phyloP scores from a whole-genome alignment of 23 tunicate species.

The Phallusia fumigata region DNA sequence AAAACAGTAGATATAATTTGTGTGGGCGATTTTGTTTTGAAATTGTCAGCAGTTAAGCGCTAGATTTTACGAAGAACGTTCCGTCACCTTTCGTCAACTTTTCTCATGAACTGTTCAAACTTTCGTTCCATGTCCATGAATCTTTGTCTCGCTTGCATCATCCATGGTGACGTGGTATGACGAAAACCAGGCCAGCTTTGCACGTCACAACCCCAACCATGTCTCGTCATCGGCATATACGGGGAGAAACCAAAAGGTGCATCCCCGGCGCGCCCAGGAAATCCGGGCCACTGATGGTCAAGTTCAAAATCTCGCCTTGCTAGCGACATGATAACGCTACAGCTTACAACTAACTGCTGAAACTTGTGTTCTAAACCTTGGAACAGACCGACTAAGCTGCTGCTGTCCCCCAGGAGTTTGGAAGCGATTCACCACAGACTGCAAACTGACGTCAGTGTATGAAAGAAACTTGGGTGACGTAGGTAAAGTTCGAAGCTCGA shows the following conservation, averaged over 20 bases:
- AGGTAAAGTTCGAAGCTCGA: too few species aligned
- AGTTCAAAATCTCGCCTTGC: not conserved
- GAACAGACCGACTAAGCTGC: not conserved
- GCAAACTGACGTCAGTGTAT: too few species aligned
- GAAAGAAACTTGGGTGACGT: too few species aligned
- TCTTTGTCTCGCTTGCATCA: slow-evolving; percentile 20
- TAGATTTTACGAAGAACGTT: too few species aligned
- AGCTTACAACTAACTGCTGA: too few species aligned
- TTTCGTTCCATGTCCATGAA: slow-evolving; percentile 52
- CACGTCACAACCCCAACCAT: not conserved
- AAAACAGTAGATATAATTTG: too few species aligned
- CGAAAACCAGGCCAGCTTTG: slow-evolving; percentile 6
- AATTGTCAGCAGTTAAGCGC: too few species aligned
- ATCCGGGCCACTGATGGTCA: not conserved
- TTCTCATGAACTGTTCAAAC: slow-evolving; percentile 66
- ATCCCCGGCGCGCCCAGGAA: not conserved
- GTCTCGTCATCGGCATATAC: not conserved
- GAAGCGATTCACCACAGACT: not conserved
- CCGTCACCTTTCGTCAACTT: slow-evolving; percentile 44
- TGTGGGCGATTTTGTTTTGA: too few species aligned
- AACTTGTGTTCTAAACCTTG: too few species aligned
- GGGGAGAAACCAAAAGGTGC: slow-evolving; percentile 8
- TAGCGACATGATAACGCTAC: not conserved
- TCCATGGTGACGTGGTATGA: slow-evolving; percentile 20
- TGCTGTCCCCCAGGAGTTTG: not conserved